phyloP scores from a whole-genome alignment of 2,888 invertebrate genomes.

The Calameuta filiformis region DNA sequence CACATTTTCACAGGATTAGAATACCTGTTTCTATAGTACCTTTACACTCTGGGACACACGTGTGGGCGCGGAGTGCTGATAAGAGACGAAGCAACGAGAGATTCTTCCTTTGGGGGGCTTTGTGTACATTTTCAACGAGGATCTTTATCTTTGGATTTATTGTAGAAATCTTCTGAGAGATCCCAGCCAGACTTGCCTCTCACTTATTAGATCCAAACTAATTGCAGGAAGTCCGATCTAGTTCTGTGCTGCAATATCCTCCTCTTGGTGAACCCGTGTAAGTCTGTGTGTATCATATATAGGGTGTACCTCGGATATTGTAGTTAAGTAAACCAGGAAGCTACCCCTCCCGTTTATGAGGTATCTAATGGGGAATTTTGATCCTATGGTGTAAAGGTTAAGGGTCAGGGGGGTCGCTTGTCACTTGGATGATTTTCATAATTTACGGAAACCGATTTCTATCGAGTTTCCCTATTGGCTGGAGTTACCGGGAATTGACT shows the following conservation, averaged over 20 bases:
- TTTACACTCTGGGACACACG: neutral
- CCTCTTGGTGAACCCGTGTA: neutral
- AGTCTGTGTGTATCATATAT: neutral
- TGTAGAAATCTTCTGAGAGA: neutral
- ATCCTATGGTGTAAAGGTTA: neutral
- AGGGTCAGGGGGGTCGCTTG: too few species aligned
- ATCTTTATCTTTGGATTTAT: neutral
- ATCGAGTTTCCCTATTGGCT: too few species aligned
- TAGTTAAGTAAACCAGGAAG: neutral
- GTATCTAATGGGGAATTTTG: neutral
- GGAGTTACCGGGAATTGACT: too few species aligned
- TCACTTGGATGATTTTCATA: neutral
- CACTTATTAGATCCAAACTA: constrained; percentile 26
- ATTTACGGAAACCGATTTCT: neutral
- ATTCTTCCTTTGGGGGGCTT: neutral
- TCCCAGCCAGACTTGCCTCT: neutral
- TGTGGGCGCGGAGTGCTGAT: neutral
- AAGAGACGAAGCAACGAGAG: neutral
- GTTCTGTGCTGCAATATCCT: constrained; percentile 22
- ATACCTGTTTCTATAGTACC: too few species aligned
- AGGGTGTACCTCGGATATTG: neutral
- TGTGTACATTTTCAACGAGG: neutral
- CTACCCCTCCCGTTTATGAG: neutral
- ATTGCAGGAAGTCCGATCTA: constrained; percentile 37
- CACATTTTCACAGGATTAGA: too few species aligned